A percentile compares a stretch with the other conserved stretches of the same genome.
Conservation (phyloP, 2,888 invertebrate genomes). For the Phyllotreta striolata region DNA sequence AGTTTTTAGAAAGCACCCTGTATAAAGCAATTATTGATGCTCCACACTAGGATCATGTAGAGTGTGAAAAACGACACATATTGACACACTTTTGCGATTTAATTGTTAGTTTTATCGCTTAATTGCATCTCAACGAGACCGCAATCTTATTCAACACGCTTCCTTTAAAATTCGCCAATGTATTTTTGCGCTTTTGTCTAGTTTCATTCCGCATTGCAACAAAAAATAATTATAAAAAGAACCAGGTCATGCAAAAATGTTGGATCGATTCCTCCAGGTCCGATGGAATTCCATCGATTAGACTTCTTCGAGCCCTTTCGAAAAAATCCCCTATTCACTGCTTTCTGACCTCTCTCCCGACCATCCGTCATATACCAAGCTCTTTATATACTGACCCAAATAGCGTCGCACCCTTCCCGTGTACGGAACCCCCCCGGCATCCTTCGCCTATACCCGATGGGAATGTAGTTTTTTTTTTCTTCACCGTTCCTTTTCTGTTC, state of each 20-base stretch:
- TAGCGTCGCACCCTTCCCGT: constrained; percentile 23
- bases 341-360: constrained; percentile 37
- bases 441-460: constrained; percentile 8
- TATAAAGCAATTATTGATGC: too few relatives aligned
- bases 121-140: too few relatives aligned
- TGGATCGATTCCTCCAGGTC: constrained; percentile 9
- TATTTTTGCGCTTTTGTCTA: too few relatives aligned
- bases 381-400: constrained; percentile 31
- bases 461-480: not conserved
- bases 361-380: constrained; percentile 32
- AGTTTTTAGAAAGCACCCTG: too few relatives aligned
- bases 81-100: too few relatives aligned
- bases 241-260: not conserved
- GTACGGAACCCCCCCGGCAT: constrained; percentile 8
- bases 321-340: constrained; percentile 37
- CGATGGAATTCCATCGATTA: constrained; percentile 15
- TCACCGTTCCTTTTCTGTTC: constrained; percentile 40
- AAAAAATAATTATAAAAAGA: not conserved
- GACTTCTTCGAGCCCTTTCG: constrained; percentile 20
- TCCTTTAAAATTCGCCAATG: not conserved
- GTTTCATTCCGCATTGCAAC: too few relatives aligned
- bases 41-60: too few relatives aligned
- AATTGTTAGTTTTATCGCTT: too few relatives aligned
- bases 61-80: too few relatives aligned
- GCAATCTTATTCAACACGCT: too few relatives aligned